Conservation (phyloP, 2,113 vertebrate genomes). For the Tachysurus fulvidraco region DNA sequence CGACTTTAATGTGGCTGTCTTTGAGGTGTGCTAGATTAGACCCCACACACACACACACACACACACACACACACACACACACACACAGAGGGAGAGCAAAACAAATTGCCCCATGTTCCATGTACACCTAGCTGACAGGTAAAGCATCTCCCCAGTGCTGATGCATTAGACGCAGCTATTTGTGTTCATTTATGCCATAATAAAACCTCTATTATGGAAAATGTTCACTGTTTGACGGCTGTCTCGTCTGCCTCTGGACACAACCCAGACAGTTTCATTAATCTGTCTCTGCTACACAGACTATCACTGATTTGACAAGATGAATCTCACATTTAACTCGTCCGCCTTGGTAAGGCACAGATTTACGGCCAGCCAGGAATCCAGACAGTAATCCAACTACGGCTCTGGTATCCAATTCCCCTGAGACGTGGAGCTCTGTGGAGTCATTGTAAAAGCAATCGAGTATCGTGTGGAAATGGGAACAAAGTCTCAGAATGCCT, state of each 20-base stretch:
- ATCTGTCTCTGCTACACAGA: slow-evolving; percentile 25
- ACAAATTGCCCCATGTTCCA: slow-evolving; percentile 13
- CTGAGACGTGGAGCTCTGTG: neutral
- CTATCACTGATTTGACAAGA: slow-evolving; percentile 37
- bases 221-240: slow-evolving; percentile 45
- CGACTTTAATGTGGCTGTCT: neutral
- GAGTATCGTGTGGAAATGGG: slow-evolving; percentile 4
- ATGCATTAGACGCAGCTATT: slow-evolving; percentile 30
- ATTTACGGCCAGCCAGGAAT: slow-evolving; percentile 14
- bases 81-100: neutral
- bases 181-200: slow-evolving; percentile 50
- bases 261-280: slow-evolving; percentile 45
- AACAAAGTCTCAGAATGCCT: neutral
- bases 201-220: slow-evolving; percentile 44
- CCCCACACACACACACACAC: neutral
- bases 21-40: slow-evolving; percentile 10
- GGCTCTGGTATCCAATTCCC: neutral
- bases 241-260: slow-evolving; percentile 20
- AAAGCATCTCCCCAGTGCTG: slow-evolving; percentile 6
- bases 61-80: neutral
- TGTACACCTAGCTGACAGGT: slow-evolving; percentile 43
- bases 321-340: slow-evolving; percentile 29
- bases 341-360: slow-evolving; percentile 14
- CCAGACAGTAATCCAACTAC: neutral
- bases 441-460: neutral